Base-by-base conservation (phyloP, 2,113 vertebrate species). In the Symphodus melops region DNA sequence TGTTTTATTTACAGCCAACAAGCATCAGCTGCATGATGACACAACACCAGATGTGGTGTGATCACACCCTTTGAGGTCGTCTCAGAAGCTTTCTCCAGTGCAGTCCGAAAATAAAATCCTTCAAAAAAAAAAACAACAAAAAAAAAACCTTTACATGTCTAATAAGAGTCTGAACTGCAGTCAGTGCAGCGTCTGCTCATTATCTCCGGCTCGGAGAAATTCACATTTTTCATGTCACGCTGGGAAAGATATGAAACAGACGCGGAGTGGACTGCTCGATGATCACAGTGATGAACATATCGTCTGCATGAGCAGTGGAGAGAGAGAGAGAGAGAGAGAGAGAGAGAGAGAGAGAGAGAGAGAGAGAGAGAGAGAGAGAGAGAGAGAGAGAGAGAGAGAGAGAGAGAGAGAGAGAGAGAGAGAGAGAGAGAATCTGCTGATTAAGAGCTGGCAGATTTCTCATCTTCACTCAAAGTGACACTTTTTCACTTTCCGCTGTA, bases 231-330 rank as follows among this genome's bases (percentile, higher is more conserved):
- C 53, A 20, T 33, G 66, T 82, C 68, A 72, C 60, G 14, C 16
- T 49, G 56, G 60, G 63, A 63, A 70, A 54, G 74, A 75, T 25
- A 16, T 12, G 21, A 36, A 64, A 19, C 68, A 17, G 77, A 69
- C 55, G 28, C 44, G 36, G 68, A 82, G 68, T 72, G 78, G 87
- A 85, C 82, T 0, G 16, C 44, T 25, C 63, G 11, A 21, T 72
- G 75, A 88, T 84, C 75, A 79, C 66, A 76, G 72, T 0, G 67
- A 68, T 21, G 70, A 44, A 67, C 62, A 75, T 72, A 74, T 1
- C 68, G 33, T 66, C 72, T 36, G 53, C 42, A 55, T 21, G 69
- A 75, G 68, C 60, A 78, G 62, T 0, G n/a, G 46, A 74, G 55
- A 10, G 46, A 48, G 48, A 9, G 55, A 10, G 46, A 48, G 48